Conservation (phyloP, 2,888 invertebrate genomes). For the Aleiodes testaceus region DNA sequence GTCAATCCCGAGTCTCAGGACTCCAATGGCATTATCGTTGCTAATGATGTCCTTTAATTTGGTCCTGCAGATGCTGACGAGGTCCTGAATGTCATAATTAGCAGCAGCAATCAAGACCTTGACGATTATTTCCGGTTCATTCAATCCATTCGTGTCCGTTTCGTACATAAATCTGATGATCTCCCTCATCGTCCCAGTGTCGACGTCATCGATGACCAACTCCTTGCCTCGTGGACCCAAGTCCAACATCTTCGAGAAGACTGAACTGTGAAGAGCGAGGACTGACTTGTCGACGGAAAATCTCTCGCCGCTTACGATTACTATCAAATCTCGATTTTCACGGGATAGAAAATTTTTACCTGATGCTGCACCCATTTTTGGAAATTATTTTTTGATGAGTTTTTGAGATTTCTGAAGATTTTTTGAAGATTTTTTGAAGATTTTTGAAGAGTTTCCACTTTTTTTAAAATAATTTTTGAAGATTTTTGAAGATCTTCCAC, state of each 20-base stretch:
- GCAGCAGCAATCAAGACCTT: not conserved
- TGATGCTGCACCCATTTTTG: not conserved
- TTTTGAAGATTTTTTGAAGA: too few species aligned
- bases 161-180: not conserved
- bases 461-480: too few species aligned
- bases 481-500: too few species aligned
- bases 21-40: not conserved
- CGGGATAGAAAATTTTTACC: not conserved
- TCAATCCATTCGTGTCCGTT: not conserved
- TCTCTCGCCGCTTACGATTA: not conserved
- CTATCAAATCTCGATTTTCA: not conserved
- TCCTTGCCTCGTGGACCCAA: not conserved
- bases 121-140: not conserved
- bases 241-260: constrained; percentile 1
- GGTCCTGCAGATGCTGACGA: not conserved
- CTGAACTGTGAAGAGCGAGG: not conserved
- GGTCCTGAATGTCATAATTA: not conserved
- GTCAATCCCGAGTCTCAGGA: not conserved
- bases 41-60: not conserved
- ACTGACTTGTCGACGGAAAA: constrained; percentile 2
- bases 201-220: not conserved
- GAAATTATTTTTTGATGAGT: not conserved
- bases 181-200: not conserved
- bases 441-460: too few species aligned
- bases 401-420: too few species aligned